Conservation (phyloP, 1,140 invertebrate species). For the Drosophila ercepeae region DNA sequence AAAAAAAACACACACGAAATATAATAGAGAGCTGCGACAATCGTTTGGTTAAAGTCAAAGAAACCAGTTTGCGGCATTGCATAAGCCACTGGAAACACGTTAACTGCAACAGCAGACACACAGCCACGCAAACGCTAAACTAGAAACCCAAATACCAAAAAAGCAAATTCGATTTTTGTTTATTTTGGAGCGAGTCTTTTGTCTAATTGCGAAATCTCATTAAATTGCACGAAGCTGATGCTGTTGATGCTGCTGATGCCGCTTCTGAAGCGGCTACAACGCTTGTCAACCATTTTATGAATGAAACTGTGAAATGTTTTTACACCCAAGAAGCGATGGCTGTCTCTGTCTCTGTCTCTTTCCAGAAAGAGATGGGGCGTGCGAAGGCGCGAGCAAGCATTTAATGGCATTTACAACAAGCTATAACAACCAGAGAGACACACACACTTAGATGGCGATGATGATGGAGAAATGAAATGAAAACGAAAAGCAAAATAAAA, state of each 20-base stretch:
- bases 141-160: constrained; percentile 73
- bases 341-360: constrained; percentile 6
- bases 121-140: constrained; percentile 25
- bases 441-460: constrained; percentile 10
- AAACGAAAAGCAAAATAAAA: constrained; percentile 8
- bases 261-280: constrained; percentile 1
- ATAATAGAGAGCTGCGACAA: constrained; percentile 20
- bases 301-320: constrained; percentile 49
- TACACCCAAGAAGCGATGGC: constrained; percentile 1
- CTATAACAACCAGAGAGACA: constrained; percentile 34
- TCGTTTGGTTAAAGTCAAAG: constrained; percentile 35
- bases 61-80: constrained; percentile 39
- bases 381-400: constrained; percentile 49
- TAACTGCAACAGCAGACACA: constrained; percentile 20
- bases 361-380: constrained; percentile 28
- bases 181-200: constrained; percentile 36
- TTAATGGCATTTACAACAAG: constrained; percentile 61
- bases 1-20: constrained; percentile 24
- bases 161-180: constrained; percentile 49
- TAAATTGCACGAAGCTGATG: constrained; percentile 30
- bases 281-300: constrained; percentile 64
- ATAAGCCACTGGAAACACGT: constrained; percentile 57
- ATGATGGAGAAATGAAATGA: not conserved
- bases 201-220: constrained; percentile 47
- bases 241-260: not conserved